A percentile compares a stretch with the other conserved stretches of the same genome.
Evolutionary conservation across 2,888 invertebrate genomes (phyloP).

Genomic region (Diarsia brunnea): DNA sequence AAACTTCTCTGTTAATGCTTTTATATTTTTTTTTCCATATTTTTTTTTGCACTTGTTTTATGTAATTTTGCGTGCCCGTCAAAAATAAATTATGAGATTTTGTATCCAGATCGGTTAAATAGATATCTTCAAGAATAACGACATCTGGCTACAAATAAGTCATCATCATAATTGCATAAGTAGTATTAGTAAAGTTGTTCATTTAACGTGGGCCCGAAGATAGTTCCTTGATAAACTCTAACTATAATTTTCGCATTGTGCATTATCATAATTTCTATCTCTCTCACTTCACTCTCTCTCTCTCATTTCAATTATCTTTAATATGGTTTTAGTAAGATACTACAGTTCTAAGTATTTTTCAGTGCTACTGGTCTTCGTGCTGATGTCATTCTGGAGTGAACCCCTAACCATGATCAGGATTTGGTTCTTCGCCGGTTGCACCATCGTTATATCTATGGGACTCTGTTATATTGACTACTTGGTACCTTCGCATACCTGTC

Average conservation of each 20-base stretch:
- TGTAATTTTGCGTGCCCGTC: background rate
- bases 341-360: slow-evolving; percentile 59
- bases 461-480: slow-evolving; percentile 82
- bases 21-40: background rate
- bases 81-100: background rate
- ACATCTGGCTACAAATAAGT: background rate
- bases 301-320: background rate
- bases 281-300: background rate
- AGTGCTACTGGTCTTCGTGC: slow-evolving; percentile 81
- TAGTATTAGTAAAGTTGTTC: background rate
- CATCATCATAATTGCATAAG: background rate
- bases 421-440: slow-evolving; percentile 80
- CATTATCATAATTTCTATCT: background rate
- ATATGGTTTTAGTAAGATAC: background rate
- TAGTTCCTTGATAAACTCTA: slow-evolving; percentile 14
- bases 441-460: slow-evolving; percentile 79
- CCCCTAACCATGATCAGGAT: slow-evolving; percentile 78
- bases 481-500: slow-evolving; percentile 81
- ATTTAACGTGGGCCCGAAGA: background rate
- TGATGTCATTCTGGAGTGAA: slow-evolving; percentile 85
- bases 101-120: background rate
- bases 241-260: background rate
- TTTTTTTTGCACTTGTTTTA: background rate
- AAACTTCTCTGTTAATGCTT: background rate
- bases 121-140: no score